Conservation (phyloP, 2,797 vertebrate genomes). For the Crypturellus tataupa region DNA sequence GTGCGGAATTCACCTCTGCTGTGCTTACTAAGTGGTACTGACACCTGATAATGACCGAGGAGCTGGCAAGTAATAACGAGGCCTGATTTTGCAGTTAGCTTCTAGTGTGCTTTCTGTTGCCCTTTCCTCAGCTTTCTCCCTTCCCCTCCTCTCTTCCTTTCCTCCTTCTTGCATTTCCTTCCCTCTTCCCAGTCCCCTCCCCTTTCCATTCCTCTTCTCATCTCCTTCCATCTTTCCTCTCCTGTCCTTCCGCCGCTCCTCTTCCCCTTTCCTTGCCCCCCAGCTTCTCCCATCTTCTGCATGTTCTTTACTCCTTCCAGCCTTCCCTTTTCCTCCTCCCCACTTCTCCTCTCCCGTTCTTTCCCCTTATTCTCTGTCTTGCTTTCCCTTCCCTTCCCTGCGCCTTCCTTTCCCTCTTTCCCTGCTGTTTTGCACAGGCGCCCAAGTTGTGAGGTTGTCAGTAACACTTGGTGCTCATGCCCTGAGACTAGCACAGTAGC, state of each 20-base stretch:
- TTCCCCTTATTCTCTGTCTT: not conserved
- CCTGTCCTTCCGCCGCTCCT: not conserved
- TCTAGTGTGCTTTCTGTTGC: not conserved
- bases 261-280: not conserved
- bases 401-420: not conserved
- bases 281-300: not conserved
- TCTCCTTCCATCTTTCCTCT: not conserved
- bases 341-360: not conserved
- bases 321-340: not conserved
- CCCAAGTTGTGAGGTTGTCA: not conserved
- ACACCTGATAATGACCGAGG: not conserved
- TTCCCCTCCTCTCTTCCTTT: not conserved
- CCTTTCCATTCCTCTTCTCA: not conserved
- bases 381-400: not conserved
- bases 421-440: not conserved
- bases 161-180: not conserved
- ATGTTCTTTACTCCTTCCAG: not conserved
- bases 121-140: not conserved
- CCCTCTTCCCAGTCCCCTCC: not conserved
- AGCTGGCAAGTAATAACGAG: not conserved
- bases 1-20: not conserved
- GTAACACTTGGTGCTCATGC: not conserved
- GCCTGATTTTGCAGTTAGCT: not conserved
- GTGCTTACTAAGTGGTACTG: not conserved
- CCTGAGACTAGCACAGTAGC: not conserved